phyloP scores from a whole-genome alignment of 1,140 invertebrate species.

The Tetragonula clypearis region DNA sequence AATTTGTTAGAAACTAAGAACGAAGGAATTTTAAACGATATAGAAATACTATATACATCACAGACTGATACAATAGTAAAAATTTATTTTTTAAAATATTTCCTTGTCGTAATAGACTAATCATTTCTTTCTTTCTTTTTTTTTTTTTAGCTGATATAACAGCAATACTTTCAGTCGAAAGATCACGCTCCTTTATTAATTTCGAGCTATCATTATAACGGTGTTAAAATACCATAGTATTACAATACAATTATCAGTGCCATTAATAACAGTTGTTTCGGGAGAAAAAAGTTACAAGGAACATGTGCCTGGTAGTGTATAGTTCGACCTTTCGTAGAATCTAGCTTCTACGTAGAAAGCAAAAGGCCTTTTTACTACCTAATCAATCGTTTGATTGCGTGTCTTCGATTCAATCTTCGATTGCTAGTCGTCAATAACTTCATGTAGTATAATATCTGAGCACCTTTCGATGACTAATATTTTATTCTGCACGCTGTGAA shows the following conservation, averaged over 20 bases:
- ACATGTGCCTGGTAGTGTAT: not conserved
- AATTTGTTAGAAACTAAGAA: too few relatives aligned
- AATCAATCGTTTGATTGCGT: slow-evolving; percentile 2
- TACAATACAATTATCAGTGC: not conserved
- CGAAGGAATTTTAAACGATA: not conserved
- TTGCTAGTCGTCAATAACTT: not conserved
- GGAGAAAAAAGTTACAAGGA: not conserved
- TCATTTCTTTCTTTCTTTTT: too few relatives aligned
- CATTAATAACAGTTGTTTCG: not conserved
- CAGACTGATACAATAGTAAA: too few relatives aligned
- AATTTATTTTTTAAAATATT: too few relatives aligned
- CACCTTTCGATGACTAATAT: too few relatives aligned
- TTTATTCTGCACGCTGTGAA: too few relatives aligned
- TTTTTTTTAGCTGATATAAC: too few relatives aligned
- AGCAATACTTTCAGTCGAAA: too few relatives aligned
- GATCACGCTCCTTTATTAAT: not conserved
- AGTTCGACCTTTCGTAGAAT: not conserved
- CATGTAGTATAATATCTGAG: not conserved
- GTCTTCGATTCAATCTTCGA: not conserved
- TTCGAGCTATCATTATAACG: not conserved
- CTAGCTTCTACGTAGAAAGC: not conserved
- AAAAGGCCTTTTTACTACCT: not conserved
- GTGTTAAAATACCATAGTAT: not conserved
- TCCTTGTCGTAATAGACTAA: too few relatives aligned
- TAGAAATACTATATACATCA: too few relatives aligned